Conservation (phyloP, 2,888 invertebrate species). For the Dryocosmus kuriphilus region DNA sequence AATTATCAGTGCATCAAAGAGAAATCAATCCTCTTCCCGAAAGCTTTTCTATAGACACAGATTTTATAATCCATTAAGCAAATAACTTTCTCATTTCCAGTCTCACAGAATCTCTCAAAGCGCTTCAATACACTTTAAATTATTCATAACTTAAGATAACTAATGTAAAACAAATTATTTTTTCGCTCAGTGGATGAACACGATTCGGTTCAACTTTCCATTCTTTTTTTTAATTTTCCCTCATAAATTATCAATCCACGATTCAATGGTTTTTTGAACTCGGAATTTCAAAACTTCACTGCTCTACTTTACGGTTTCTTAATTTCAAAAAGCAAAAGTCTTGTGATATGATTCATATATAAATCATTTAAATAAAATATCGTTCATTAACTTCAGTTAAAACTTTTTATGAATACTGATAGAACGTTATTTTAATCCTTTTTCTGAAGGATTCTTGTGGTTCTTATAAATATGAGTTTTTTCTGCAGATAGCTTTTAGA, state of each 20-base stretch:
- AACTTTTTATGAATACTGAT: background rate
- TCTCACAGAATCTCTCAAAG: constrained; percentile 35
- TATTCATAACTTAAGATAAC: constrained; percentile 28
- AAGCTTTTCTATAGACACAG: constrained; percentile 16
- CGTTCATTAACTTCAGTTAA: background rate
- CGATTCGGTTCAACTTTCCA: constrained; percentile 45
- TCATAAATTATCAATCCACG: constrained; percentile 37
- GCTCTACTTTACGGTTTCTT: background rate
- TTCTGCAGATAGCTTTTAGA: constrained; percentile 34
- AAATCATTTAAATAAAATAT: background rate
- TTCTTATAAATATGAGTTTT: constrained; percentile 39
- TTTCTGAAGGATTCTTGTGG: background rate
- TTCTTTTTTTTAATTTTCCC: constrained; percentile 36
- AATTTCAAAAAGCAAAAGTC: background rate
- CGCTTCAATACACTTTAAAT: constrained; percentile 29
- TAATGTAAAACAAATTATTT: constrained; percentile 18
- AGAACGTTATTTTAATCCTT: background rate
- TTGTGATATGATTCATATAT: constrained; percentile 28
- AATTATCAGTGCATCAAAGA: constrained; percentile 35
- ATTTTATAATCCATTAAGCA: constrained; percentile 34
- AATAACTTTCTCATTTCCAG: constrained; percentile 30
- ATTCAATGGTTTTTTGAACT: constrained; percentile 16
- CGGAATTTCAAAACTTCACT: constrained; percentile 3
- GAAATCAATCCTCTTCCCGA: constrained; percentile 17
- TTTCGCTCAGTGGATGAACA: constrained; percentile 15